Percentiles rank a stretch among this genome's conserved stretches.
Evolutionary conservation across 2,113 vertebrate species (phyloP).

Genomic region (Conger conger): DNA sequence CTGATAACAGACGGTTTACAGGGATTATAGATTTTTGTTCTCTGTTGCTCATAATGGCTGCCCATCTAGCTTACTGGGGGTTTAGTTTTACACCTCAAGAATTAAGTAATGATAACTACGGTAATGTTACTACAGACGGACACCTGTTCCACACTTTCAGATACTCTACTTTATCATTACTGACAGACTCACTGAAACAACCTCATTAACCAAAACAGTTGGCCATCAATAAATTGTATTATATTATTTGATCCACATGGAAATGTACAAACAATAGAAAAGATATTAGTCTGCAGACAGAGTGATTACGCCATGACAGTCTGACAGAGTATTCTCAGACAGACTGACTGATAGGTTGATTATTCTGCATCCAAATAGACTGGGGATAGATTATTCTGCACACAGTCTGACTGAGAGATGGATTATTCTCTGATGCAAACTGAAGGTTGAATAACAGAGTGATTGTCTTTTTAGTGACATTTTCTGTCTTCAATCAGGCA

Average conservation of each 20-base stretch:
- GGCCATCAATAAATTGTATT: background rate
- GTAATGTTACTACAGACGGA: background rate
- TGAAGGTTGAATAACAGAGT: background rate
- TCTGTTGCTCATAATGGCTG: background rate
- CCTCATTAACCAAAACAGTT: background rate
- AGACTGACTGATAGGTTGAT: background rate
- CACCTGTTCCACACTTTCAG: background rate
- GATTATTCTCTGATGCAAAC: background rate
- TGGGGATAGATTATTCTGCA: background rate
- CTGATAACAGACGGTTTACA: background rate
- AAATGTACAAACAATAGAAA: background rate
- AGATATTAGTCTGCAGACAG: background rate
- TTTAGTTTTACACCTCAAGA: background rate
- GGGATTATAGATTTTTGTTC: background rate
- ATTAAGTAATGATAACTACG: background rate
- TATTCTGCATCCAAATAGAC: background rate
- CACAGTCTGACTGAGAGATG: background rate
- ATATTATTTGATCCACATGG: background rate
- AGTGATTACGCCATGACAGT: background rate
- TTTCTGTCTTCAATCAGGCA: background rate
- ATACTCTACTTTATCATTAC: background rate
- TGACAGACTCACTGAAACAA: background rate
- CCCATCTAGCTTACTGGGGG: background rate
- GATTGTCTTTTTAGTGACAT: slow-evolving; percentile 7
- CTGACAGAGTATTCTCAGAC: background rate